Base-by-base conservation (phyloP, 2,113 vertebrate genomes). In the Felis chaus region DNA sequence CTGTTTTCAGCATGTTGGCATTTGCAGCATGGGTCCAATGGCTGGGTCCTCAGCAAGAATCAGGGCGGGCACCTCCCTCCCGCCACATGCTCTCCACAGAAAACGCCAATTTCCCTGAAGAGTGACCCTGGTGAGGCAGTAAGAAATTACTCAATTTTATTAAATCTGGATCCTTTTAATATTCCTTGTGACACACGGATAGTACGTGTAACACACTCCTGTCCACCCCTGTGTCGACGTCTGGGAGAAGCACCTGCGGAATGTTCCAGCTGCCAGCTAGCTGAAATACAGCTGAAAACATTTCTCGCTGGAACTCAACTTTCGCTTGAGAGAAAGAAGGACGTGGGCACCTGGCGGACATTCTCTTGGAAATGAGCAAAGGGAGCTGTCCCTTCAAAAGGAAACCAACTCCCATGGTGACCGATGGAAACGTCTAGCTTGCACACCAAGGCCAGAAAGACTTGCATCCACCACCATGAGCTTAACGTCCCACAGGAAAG, bases 221-320 rank as follows among this genome's bases (percentile, higher is more conserved):
- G 55, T 21, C 53, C 23, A 0, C 3, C 12, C 16, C 53, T 4
- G 12, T 7, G 41, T 16, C 7, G 33, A 19, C 1, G 31, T 8
- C 1, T 2, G 0, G 31, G 31, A 83, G 19, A 21, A 29, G 23
- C 66, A 23, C 0, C 0, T 15, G 4, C 23, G 12, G 63, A 1
- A 0, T 1, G 13, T 11, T 15, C 11, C 7, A 5, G 57, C 36
- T 21, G 15, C 86, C 14, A 2, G 63, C 27, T 15, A 2, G 63
- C 27, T 15, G n/a, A 81, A 18, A 36, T 7, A 33, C 16, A 31
- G 16, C 16, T 3, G 74, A 14, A 48, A 41, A 16, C 39, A 29
- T 10, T 13, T 50, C 55, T 55, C 31, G 11, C 6, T 13, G 63
- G 48, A 8, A 71, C 50, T 21, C 14, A 0, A 4, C 14, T n/a